Evolutionary conservation across 2,888 invertebrate genomes (phyloP).

Genomic region (Microctonus hyperodae): DNA sequence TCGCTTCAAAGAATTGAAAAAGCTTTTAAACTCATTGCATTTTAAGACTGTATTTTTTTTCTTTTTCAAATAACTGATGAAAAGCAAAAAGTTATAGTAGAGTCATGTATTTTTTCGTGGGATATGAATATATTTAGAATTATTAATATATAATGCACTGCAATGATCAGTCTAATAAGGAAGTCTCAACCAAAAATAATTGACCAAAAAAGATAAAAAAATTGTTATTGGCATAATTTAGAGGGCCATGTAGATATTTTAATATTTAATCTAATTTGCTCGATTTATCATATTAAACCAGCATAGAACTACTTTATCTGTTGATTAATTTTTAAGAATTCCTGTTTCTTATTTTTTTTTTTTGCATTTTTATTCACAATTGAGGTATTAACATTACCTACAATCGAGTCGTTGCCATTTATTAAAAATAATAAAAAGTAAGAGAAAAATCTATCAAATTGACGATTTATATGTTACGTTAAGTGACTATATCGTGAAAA

Average conservation of each 20-base stretch:
- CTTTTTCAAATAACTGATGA: too few species aligned
- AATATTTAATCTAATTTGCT: neutral
- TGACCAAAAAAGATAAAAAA: neutral
- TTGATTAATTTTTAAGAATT: neutral
- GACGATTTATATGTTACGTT: neutral
- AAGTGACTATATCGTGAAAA: conserved; percentile 15
- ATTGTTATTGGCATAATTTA: neutral
- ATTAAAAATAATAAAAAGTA: conserved; percentile 18
- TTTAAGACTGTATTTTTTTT: too few species aligned
- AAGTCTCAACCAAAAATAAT: neutral
- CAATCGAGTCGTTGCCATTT: neutral
- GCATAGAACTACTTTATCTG: neutral
- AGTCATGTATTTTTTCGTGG: neutral
- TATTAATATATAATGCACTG: neutral
- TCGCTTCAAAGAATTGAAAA: neutral
- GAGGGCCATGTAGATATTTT: neutral
- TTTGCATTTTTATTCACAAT: neutral
- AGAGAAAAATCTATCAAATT: conserved; percentile 12
- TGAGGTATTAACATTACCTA: neutral
- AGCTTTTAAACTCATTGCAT: conserved; percentile 11
- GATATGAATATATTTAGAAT: neutral
- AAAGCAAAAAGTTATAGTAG: too few species aligned
- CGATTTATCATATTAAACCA: neutral
- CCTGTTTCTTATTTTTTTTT: neutral
- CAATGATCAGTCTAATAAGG: neutral